These are phyloP conservation scores for Alexandromys oeconomus DNA, from an alignment of 2,797 vertebrate species.

Conservation along the genomic window DNA sequence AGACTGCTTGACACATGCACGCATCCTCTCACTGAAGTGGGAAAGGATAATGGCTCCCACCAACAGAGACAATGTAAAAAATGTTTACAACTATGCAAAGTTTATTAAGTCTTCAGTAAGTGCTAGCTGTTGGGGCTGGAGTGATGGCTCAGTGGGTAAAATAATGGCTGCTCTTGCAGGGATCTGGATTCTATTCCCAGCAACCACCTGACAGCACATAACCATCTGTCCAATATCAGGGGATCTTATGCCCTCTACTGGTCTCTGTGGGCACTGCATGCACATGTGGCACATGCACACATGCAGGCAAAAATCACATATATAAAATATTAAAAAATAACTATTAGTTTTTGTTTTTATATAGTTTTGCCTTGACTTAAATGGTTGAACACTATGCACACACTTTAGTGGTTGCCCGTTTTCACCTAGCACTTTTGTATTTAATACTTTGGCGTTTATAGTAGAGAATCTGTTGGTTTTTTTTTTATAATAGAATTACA, in stretches of 20 bases:
- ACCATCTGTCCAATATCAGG: background rate
- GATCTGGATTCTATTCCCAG: background rate
- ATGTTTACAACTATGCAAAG: background rate
- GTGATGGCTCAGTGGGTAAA: background rate
- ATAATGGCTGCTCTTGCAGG: too few relatives aligned
- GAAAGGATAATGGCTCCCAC: background rate
- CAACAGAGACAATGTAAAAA: background rate
- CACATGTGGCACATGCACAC: background rate
- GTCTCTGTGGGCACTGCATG: background rate
- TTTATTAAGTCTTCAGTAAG: background rate
- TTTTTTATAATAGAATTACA: conserved; percentile 1
- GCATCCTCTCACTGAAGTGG: background rate
- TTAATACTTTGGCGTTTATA: background rate
- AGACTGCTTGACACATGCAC: too few relatives aligned
- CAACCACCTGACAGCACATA: background rate
- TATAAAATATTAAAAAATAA: background rate
- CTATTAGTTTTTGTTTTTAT: background rate
- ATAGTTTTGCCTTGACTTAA: background rate
- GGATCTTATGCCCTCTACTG: too few relatives aligned
- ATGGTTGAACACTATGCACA: background rate
- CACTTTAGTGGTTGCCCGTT: background rate
- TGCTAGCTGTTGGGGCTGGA: background rate
- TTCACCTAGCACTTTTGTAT: background rate
- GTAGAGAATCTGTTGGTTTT: background rate
- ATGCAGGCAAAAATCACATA: background rate